Base-by-base conservation (phyloP, 2,888 invertebrate species). In the Nephrotoma guestfalica region DNA sequence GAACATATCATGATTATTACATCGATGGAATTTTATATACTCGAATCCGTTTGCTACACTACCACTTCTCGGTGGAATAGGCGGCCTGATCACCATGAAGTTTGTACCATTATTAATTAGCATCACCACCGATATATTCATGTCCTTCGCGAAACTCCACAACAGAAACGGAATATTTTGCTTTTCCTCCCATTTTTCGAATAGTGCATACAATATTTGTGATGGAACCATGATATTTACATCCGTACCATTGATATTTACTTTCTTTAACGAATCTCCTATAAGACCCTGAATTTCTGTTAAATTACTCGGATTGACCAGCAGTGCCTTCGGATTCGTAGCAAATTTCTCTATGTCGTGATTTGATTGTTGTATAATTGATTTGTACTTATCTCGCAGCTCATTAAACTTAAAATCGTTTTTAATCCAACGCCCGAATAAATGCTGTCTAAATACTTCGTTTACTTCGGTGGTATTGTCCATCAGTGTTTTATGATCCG, bases 1-100 rank as follows among this genome's bases (percentile, higher is more conserved):
- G 88, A 95, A 94, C 92, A 94, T 93, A 87, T 94, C 93, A 88
- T 94, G 94, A 88, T 93, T 93, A 88, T 92, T 92, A 90, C 94
- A 94, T 88, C 92, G 92, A 88, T 88, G 86, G 40, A 86, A 88
- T 85, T 87, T 85, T 3, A 86, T 57, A 86, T 91, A 92, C 51
- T 90, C 90, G 88, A 91, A 92, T 86, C 89, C 90, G 86, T 90
- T 88, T 2, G 88, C 88, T 18, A 88, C 87, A 3, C 89, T 88
- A 0, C 89, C 90, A 40, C 87, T 90, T 45, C 89, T 90, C 0
- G 91, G 91, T 0, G 91, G 92, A 45, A 88, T 86, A 0, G 91
- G 91, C 0, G 92, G 92, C n/a, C 45, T 7, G 86, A 90, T 89
- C 18, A 91, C 86, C 51, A 90, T 89, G 43, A 90, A 88, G 45